Evolutionary conservation across 2,797 vertebrate species (phyloP).

Genomic region (Anguilla marmorata): DNA sequence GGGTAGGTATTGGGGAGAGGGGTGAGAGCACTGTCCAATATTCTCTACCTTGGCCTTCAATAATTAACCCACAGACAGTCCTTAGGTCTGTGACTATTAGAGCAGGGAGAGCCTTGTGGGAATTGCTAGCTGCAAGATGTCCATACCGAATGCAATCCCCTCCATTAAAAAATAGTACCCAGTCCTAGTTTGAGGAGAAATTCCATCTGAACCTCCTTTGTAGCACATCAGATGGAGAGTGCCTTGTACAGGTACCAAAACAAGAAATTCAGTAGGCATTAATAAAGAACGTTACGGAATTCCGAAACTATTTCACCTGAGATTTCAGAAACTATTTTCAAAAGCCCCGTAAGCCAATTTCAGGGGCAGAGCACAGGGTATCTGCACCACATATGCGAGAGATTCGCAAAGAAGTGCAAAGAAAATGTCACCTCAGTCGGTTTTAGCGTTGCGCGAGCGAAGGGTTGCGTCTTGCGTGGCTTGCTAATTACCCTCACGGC

Average conservation of each 20-base stretch:
- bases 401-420: background rate
- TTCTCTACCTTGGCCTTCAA: background rate
- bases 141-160: background rate
- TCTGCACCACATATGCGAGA: background rate
- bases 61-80: background rate
- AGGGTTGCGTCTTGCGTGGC: background rate
- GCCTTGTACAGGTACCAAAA: background rate
- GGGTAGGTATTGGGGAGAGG: constrained; percentile 77
- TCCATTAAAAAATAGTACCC: background rate
- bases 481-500: background rate
- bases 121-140: background rate
- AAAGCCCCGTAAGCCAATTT: background rate
- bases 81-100: constrained; percentile 4
- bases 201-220: background rate
- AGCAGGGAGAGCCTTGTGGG: background rate
- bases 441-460: background rate
- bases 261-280: background rate
- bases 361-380: background rate
- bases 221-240: background rate
- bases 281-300: background rate
- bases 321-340: background rate
- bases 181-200: background rate
- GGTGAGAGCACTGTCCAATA: background rate
- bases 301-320: background rate
- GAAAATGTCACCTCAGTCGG: background rate